Evolutionary conservation across 2,888 invertebrate genomes (phyloP).

Genomic region (Dryadula phaetusa): DNA sequence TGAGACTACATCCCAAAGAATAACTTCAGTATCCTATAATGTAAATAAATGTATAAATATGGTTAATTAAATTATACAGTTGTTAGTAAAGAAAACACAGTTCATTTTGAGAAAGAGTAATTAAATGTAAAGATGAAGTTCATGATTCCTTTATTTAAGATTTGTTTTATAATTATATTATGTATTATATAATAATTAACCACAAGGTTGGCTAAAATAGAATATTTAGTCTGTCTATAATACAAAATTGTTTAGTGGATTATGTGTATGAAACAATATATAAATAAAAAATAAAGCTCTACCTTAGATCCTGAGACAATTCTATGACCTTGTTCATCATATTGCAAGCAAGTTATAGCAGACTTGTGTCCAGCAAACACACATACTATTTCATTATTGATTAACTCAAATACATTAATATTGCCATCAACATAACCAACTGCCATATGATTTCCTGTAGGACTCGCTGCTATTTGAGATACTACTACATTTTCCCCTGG

Average conservation of each 20-base stretch:
- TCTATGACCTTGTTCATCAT: slow-evolving; percentile 92
- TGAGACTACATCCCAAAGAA: slow-evolving; percentile 97
- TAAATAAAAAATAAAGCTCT: background rate
- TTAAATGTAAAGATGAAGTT: no score
- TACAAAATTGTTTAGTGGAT: no score
- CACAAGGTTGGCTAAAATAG: no score
- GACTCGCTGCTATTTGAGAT: slow-evolving; percentile 89
- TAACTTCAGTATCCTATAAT: slow-evolving; percentile 93
- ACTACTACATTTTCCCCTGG: slow-evolving; percentile 92
- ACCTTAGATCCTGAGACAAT: slow-evolving; percentile 95
- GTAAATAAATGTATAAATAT: background rate
- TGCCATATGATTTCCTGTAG: slow-evolving; percentile 91
- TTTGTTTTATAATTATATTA: no score
- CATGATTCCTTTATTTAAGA: no score
- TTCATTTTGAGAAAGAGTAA: no score
- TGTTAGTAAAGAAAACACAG: no score
- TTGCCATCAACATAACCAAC: slow-evolving; percentile 96
- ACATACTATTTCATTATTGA: slow-evolving; percentile 88
- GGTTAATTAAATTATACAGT: no score
- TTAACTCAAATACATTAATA: slow-evolving; percentile 92
- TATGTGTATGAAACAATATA: no score
- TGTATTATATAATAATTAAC: no score
- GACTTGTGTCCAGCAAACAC: slow-evolving; percentile 93
- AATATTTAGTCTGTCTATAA: no score
- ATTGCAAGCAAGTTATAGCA: slow-evolving; percentile 92